Evolutionary conservation across 2,797 vertebrate genomes (phyloP).

Genomic region (Cichlasoma orientale): DNA sequence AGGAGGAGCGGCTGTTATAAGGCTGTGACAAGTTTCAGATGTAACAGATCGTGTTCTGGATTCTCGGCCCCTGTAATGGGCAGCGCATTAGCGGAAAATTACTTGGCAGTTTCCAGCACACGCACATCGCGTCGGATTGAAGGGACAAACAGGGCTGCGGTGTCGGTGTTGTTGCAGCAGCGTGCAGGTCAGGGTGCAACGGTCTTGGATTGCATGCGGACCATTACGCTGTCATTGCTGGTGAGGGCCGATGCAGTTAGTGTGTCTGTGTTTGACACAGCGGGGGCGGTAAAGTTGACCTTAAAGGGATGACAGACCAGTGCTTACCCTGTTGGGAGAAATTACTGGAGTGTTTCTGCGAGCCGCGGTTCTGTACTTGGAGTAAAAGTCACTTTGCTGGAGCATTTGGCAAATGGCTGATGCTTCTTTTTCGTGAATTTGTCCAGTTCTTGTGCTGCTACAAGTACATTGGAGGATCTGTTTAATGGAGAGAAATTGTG

Average conservation of each 20-base stretch:
- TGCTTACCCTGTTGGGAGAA: slow-evolving; percentile 21
- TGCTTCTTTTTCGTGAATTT: slow-evolving; percentile 28
- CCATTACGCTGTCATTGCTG: slow-evolving; percentile 45
- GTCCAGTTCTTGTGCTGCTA: slow-evolving; percentile 23
- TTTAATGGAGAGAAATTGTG: not conserved
- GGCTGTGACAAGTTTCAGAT: slow-evolving; percentile 52
- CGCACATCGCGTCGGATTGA: not conserved
- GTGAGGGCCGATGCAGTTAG: slow-evolving; percentile 28
- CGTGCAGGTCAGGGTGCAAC: slow-evolving; percentile 55
- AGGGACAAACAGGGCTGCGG: not conserved
- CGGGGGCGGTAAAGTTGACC: slow-evolving; percentile 50
- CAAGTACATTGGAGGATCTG: not conserved
- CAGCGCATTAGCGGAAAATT: slow-evolving; percentile 41
- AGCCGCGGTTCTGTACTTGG: slow-evolving; percentile 35
- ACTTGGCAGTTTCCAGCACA: slow-evolving; percentile 23
- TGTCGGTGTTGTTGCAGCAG: slow-evolving; percentile 49
- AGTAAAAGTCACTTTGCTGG: slow-evolving; percentile 31
- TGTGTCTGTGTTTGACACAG: slow-evolving; percentile 1
- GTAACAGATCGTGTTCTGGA: slow-evolving; percentile 24
- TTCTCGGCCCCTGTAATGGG: slow-evolving; percentile 1
- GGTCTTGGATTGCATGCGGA: slow-evolving; percentile 52
- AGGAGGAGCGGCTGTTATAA: slow-evolving; percentile 43
- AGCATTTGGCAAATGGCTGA: slow-evolving; percentile 48
- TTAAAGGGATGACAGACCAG: slow-evolving; percentile 41
- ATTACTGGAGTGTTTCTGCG: slow-evolving; percentile 22